Evolutionary conservation across 2,113 vertebrate species (phyloP), one percentile per base, ranked within the genome.

Genomic region (Cinclus cinclus): DNA sequence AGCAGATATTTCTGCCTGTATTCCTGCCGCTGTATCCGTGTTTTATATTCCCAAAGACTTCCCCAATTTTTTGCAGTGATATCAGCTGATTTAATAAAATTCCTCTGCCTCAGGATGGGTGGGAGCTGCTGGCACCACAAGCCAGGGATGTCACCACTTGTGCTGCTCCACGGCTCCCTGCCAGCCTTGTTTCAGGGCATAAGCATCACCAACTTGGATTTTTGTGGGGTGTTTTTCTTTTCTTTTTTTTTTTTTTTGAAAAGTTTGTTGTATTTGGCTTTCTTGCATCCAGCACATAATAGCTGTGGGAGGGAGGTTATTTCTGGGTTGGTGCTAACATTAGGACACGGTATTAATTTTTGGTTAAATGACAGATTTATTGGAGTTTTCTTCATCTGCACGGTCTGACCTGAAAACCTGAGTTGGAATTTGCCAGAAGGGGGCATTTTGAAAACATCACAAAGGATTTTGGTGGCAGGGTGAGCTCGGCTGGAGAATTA

Each of bases 381-480:
- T 37, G 47, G 49, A 17, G 44, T 62, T 90, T 81, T 95, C 52
- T 87, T 89, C 69, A 9, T 83, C 64, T 49, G 15, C 47, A 1
- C 13, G 0, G 6, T 30, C 24, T 4, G 60, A 47, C 46, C 75
- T 4, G 5, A 46, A 86, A 86, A 63, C 39, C 58, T 20, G 73
- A 59, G 47, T 4, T 81, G 37, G 9, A 5, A 47, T 94, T 86
- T 95, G 64, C 95, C 93, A 91, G 84, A 91, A 93, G 84, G 90
- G 87, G 94, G 92, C 96, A 90, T 96, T 96, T 96, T 80, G 64
- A 35, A 88, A 73, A 52, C 78, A 13, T 21, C 5, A 6, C 6
- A 19, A 42, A 35, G 63, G 50, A 20, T 87, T 92, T 85, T 5
- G 11, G 65, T 33, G 31, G 68, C 74, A 62, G 62, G 37, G 25